A percentile compares a stretch with the other conserved stretches of the same genome.
phyloP scores from a whole-genome alignment of 2,113 vertebrate species.

The Andinoacara biseriatus region DNA sequence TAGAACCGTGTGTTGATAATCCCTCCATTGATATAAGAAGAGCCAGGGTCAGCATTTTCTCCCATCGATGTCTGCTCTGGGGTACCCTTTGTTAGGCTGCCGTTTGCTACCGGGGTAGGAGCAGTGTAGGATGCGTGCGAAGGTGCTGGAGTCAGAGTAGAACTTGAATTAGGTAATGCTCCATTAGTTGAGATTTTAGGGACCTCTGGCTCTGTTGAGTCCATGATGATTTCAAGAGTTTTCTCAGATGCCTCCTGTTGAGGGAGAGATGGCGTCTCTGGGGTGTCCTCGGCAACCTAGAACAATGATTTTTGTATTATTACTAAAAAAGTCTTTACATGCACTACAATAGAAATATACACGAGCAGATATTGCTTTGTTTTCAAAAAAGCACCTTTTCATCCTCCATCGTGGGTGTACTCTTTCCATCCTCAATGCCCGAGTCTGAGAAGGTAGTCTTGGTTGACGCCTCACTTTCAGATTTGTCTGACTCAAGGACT shows the following conservation, averaged over 20 bases:
- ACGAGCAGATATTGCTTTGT: not conserved
- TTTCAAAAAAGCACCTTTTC: conserved; percentile 59
- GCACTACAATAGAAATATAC: not conserved
- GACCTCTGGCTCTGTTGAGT: not conserved
- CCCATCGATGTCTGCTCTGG: not conserved
- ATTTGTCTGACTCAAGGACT: conserved; percentile 69
- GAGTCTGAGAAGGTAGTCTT: conserved; percentile 75
- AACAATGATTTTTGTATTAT: not conserved
- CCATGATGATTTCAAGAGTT: not conserved
- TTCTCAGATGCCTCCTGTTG: conserved; percentile 16
- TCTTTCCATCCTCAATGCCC: conserved; percentile 78
- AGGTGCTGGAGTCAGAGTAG: not conserved
- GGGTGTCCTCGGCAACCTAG: conserved; percentile 55
- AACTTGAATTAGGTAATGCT: conserved; percentile 1
- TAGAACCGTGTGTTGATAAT: conserved; percentile 81
- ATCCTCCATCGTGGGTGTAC: conserved; percentile 64
- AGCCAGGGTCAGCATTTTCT: conserved; percentile 60
- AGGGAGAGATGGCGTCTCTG: conserved; percentile 42
- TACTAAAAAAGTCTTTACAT: not conserved
- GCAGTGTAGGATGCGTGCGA: not conserved
- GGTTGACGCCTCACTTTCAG: conserved; percentile 73
- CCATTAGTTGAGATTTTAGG: conserved; percentile 7
- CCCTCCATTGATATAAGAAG: conserved; percentile 35
- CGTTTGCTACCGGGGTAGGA: not conserved
- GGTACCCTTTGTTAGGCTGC: not conserved